phyloP scores from a whole-genome alignment of 2,113 vertebrate genomes.

The Trichechus manatus region DNA sequence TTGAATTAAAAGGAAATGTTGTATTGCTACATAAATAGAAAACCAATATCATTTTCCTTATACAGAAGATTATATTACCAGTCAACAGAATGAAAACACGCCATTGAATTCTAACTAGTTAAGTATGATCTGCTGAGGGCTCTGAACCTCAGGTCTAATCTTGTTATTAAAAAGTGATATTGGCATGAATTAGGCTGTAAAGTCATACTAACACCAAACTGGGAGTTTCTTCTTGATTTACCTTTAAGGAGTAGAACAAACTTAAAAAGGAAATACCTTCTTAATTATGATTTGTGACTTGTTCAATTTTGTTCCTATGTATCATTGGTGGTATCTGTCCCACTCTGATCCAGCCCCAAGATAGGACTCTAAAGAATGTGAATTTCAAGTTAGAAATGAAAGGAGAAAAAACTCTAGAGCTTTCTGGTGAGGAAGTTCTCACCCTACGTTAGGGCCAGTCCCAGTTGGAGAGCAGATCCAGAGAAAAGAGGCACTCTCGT shows the following conservation, averaged over 20 bases:
- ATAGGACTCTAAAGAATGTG: neutral
- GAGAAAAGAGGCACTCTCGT: neutral
- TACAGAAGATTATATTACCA: neutral
- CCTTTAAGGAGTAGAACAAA: neutral
- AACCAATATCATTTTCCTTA: neutral
- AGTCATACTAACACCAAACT: neutral
- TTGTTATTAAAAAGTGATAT: neutral
- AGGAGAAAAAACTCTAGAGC: neutral
- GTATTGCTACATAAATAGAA: neutral
- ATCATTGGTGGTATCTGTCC: neutral
- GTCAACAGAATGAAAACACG: neutral
- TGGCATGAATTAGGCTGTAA: neutral
- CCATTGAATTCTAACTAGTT: neutral
- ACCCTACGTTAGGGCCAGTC: rapidly evolving
- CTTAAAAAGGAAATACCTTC: neutral
- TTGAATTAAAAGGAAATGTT: neutral
- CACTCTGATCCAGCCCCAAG: neutral
- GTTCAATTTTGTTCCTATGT: neutral
- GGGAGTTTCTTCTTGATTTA: neutral
- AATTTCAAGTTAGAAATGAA: neutral
- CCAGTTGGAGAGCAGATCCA: neutral
- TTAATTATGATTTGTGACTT: neutral
- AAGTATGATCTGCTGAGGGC: neutral
- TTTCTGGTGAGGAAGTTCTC: neutral
- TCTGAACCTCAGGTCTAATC: neutral